A percentile compares a stretch with the other conserved stretches of the same genome.
phyloP scores from a whole-genome alignment of 2,113 vertebrate species.

The Nycticorax nycticorax region DNA sequence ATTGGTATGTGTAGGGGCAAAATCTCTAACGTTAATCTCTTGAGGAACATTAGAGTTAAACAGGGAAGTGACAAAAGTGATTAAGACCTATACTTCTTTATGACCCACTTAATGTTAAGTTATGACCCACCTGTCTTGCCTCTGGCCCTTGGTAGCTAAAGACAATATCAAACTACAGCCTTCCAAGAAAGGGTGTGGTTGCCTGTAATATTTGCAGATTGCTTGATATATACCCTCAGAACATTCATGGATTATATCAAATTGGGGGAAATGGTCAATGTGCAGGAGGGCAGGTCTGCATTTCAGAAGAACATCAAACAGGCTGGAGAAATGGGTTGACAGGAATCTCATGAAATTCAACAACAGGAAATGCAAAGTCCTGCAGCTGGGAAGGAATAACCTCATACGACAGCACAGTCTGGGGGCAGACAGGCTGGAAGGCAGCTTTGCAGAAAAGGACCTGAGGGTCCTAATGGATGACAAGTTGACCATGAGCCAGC shows the following conservation, averaged over 20 bases:
- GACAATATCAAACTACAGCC: background rate
- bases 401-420: accelerated
- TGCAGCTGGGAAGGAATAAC: background rate
- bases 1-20: background rate
- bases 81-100: background rate
- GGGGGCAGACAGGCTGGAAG: background rate
- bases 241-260: background rate
- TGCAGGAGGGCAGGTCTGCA: background rate
- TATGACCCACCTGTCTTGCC: background rate
- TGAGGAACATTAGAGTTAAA: background rate
- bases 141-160: background rate
- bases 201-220: background rate
- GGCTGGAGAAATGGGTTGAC: background rate
- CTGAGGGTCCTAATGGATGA: background rate
- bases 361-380: background rate
- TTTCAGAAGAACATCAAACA: background rate
- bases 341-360: background rate
- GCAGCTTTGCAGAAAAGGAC: background rate
- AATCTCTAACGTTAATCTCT: background rate
- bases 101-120: background rate
- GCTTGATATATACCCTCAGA: background rate
- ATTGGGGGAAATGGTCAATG: background rate
- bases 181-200: background rate
- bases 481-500: background rate
- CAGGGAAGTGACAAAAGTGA: background rate